Conservation (phyloP, 2,888 invertebrate species). For the Ochlodes sylvanus region DNA sequence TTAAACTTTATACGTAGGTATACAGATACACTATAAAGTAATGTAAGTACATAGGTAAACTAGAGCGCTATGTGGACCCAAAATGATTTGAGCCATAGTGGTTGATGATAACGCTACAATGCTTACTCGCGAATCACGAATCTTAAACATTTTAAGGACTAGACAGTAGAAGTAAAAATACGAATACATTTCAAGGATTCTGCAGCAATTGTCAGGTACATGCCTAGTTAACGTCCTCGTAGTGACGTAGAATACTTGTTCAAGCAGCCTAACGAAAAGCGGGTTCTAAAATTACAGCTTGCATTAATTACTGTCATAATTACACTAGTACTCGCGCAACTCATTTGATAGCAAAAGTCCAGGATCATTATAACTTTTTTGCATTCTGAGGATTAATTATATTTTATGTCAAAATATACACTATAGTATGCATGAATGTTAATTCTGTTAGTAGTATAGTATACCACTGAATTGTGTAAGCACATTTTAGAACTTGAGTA, state of each 20-base stretch:
- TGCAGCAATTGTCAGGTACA: background rate
- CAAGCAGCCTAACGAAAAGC: background rate
- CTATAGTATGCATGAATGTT: background rate
- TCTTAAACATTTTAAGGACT: too few relatives aligned
- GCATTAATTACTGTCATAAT: conserved; percentile 30
- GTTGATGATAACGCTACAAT: too few relatives aligned
- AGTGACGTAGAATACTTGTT: conserved; percentile 4
- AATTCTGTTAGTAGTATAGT: too few relatives aligned
- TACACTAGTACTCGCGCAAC: conserved; percentile 17
- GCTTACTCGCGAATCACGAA: too few relatives aligned
- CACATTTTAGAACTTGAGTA: too few relatives aligned
- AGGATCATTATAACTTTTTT: conserved; percentile 13
- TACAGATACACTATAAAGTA: too few relatives aligned
- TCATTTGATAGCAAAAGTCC: conserved; percentile 11
- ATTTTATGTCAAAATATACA: background rate
- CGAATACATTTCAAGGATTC: background rate
- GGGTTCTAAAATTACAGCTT: conserved; percentile 9
- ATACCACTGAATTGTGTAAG: too few relatives aligned
- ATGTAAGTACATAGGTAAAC: too few relatives aligned
- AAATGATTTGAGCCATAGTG: too few relatives aligned
- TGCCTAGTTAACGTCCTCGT: background rate
- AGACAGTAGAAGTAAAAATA: too few relatives aligned
- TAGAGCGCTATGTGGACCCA: too few relatives aligned
- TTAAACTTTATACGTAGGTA: too few relatives aligned
- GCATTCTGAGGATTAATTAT: conserved; percentile 2